Conservation (phyloP, 2,113 vertebrate species). For the Clarias macrocephalus region DNA sequence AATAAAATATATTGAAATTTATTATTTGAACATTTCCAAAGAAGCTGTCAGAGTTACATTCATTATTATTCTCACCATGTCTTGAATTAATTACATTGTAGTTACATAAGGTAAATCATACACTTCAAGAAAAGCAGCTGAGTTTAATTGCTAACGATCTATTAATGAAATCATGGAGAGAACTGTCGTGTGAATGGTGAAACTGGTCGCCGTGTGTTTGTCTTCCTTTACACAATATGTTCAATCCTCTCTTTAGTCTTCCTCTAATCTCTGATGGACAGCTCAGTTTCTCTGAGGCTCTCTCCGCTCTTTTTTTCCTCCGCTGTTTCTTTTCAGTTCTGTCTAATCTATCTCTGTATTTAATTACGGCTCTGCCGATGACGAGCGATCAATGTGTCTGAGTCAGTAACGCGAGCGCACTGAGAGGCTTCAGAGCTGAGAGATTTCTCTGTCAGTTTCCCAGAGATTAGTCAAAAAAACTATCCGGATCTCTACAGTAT, state of each 20-base stretch:
- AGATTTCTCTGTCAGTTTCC: background rate
- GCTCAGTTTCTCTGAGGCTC: background rate
- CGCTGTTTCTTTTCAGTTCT: background rate
- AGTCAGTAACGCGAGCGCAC: background rate
- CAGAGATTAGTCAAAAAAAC: background rate
- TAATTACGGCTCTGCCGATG: conserved; percentile 16
- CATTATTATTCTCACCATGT: background rate
- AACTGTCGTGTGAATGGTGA: background rate
- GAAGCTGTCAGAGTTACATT: background rate
- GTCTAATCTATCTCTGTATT: conserved; percentile 16
- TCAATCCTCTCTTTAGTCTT: background rate
- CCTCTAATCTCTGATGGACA: background rate
- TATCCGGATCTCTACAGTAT: conserved; percentile 5
- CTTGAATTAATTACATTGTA: background rate
- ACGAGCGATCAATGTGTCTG: conserved; percentile 39
- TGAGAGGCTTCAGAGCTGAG: background rate
- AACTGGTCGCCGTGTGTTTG: background rate
- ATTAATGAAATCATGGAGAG: conserved; percentile 3
- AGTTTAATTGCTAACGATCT: background rate
- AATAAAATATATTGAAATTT: too few relatives aligned
- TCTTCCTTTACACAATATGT: background rate
- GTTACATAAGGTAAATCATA: background rate
- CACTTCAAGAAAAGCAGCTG: background rate
- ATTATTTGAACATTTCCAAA: background rate
- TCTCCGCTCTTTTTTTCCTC: background rate